A percentile compares a stretch with the other conserved stretches of the same genome.
Conservation (phyloP, 2,888 invertebrate species). For the Lycocerus yunnanus region DNA sequence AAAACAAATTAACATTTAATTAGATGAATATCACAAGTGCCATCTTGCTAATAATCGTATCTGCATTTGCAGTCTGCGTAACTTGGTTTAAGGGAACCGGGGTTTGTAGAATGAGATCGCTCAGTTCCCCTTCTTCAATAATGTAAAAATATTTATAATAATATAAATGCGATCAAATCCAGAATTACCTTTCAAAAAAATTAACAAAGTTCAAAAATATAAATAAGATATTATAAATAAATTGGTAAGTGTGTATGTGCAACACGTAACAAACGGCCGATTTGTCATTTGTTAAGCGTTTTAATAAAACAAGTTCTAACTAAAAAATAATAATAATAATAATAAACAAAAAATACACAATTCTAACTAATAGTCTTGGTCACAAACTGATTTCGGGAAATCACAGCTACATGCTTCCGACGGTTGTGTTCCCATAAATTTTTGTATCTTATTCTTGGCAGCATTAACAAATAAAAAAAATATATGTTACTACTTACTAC, state of each 20-base stretch:
- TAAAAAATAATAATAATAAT: slow-evolving; percentile 6
- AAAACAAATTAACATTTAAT: slow-evolving; percentile 51
- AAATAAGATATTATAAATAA: slow-evolving; percentile 50
- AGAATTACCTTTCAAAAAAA: slow-evolving; percentile 37
- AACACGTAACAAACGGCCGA: slow-evolving; percentile 20
- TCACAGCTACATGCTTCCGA: slow-evolving; percentile 27
- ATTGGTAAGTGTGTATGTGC: slow-evolving; percentile 32
- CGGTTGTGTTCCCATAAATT: slow-evolving; percentile 17
- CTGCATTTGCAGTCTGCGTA: slow-evolving; percentile 24
- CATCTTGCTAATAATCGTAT: slow-evolving; percentile 16
- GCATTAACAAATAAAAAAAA: slow-evolving; percentile 57
- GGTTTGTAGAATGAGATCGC: slow-evolving; percentile 52
- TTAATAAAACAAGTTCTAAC: neutral
- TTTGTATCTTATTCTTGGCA: slow-evolving; percentile 58
- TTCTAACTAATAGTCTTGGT: slow-evolving; percentile 34
- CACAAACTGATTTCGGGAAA: slow-evolving; percentile 29
- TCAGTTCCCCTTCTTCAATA: slow-evolving; percentile 42
- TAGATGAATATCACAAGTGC: slow-evolving; percentile 42
- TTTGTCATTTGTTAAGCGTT: neutral
- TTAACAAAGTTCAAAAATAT: slow-evolving; percentile 53
- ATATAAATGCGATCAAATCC: slow-evolving; percentile 42
- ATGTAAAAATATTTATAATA: slow-evolving; percentile 8
- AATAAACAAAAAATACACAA: slow-evolving; percentile 25
- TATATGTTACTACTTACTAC: slow-evolving; percentile 50
- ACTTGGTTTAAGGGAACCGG: slow-evolving; percentile 28